Base-by-base conservation (phyloP, 2,888 invertebrate genomes). In the Patella caerulea region DNA sequence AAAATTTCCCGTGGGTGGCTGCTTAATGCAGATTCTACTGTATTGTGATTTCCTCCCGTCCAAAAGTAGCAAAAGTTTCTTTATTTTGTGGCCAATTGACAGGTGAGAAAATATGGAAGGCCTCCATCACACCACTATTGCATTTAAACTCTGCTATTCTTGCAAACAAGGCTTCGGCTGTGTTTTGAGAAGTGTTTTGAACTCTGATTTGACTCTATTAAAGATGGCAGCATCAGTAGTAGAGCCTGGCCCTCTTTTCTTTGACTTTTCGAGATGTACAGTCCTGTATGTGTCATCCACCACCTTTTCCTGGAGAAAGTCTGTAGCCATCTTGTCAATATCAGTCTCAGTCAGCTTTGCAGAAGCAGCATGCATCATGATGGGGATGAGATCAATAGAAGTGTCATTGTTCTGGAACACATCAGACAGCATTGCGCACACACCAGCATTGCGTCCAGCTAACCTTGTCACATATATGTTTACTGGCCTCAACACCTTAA, bases 321-420 rank as follows among this genome's bases (percentile, higher is more conserved):
- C 72, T 45, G 45, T 19, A 53, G 72, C 52, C 72, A 72, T 72
- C 45, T 72, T 45, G 72, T 72, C 72, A 72, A 52, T 17, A 54
- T 72, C 52, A 19, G 72, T 52, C 45, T 72, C 17, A 52, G 72
- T 52, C 24, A 72, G 72, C 53, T 72, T 72, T 12, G 53, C 72
- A 72, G 24, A 72, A 19, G 72, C 52, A 53, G 52, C 72, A 72
- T 72, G 72, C 72, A 72, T 52, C 24, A 53, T 29, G 19, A 72
- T 29, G 19, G 72, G 72, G 45, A 72, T 72, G n/a, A 72, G 15
- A 17, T 72, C 72, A 34, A 72, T 72, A 2, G 72, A 72, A 15
- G 72, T 72, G 52, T 72, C 72, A 72, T 72, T 72, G 72, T 72
- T 54, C 52, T 72, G 72, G 52, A 72, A 72, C 19, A 19, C 19